phyloP scores from a whole-genome alignment of 2,113 vertebrate genomes.

The Sander vitreus region DNA sequence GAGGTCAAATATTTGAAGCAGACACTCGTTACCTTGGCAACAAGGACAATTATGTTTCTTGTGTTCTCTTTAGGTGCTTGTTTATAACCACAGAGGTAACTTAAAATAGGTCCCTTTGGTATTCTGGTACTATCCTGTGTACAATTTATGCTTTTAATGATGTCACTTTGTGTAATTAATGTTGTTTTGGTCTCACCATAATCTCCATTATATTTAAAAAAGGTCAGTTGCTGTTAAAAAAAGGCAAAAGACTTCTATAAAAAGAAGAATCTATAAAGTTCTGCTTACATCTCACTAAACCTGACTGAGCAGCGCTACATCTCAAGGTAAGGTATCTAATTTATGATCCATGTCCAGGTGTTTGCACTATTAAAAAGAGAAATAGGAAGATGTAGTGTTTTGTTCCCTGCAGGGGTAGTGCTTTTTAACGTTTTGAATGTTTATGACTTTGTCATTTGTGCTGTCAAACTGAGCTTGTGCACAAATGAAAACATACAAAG shows the following conservation, averaged over 20 bases:
- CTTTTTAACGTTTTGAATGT: background rate
- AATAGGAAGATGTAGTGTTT: background rate
- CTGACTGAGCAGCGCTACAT: background rate
- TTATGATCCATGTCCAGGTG: background rate
- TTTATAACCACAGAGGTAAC: slow-evolving; percentile 4
- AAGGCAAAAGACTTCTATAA: too few relatives aligned
- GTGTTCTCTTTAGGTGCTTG: background rate
- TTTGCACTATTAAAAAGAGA: background rate
- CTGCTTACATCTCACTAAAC: background rate
- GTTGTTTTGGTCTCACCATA: background rate
- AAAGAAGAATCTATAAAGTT: background rate
- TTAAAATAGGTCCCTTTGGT: slow-evolving; percentile 28
- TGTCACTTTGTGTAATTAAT: slow-evolving; percentile 21
- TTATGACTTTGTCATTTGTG: background rate
- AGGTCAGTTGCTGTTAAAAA: background rate
- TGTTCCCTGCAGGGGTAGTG: background rate
- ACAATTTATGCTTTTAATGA: slow-evolving; percentile 26
- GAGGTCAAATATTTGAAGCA: background rate
- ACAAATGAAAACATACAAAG: background rate
- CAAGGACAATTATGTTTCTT: slow-evolving; percentile 16
- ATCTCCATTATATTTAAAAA: background rate
- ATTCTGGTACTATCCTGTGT: background rate
- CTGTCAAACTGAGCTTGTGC: background rate
- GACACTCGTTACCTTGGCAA: background rate
- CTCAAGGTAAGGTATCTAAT: background rate